Base-by-base conservation (phyloP, 2,888 invertebrate species). In the Scaptodrosophila latifasciaeformis region DNA sequence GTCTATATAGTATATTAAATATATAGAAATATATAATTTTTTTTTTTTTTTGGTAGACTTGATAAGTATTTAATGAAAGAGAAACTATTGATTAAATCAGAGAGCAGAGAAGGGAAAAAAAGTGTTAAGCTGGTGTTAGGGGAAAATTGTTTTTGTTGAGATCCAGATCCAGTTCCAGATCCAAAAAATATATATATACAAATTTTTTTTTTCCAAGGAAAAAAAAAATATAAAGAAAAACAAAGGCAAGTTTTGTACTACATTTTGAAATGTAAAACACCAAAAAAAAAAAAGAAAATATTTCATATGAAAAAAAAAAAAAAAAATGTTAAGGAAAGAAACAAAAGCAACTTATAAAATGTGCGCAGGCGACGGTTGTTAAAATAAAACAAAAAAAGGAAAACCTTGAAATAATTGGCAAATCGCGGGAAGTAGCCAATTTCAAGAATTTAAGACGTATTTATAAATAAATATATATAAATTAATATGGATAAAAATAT, bases 311-410 rank as follows among this genome's bases (percentile, higher is more conserved):
- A 59, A 56, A 57, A 31, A 50, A 34, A 27, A 40, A 48, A 50
- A 62, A 27, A 29, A 30, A 30, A 24, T n/a, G 35, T 12, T 1
- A 49, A 43, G 27, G 34, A 15, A 12, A 31, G 45, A 43, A 49
- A 29, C 9, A 47, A 21, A 47, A 47, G 12, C 5, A 34, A 19
- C 10, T 29, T 37, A 18, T 44, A 61, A 61, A 60, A 53, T 47
- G 54, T 57, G 67, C 67, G 70, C 67, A 67, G 70, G 67, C 65
- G 78, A 77, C 77, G 71, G 76, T 77, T 77, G 74, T 77, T 74
- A 58, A 57, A 49, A 35, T 44, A 53, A 58, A 59, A 50, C 2
- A 18, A 27, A 7, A 31, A 21, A 18, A 31, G 15, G 44, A 18
- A 17, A 12, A 6, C 2, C 13, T 35, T 34, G 17, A 27, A 37